phyloP scores from a whole-genome alignment of 1,140 invertebrate genomes.

The Bombus superbus region DNA sequence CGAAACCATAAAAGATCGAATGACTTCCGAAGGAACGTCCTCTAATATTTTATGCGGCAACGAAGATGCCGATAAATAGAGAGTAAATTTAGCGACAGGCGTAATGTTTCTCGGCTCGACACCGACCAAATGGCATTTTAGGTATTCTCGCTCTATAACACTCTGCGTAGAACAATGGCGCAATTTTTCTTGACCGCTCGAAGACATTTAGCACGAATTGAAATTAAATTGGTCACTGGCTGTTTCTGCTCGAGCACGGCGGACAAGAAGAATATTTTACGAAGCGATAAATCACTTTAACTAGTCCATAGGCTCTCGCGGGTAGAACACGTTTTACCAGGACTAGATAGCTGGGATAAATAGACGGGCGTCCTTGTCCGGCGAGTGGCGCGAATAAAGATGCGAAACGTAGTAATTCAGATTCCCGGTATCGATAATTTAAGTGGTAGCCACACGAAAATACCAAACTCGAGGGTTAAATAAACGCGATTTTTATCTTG shows the following conservation, averaged over 20 bases:
- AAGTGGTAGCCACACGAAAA: constrained; percentile 1
- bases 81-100: background rate
- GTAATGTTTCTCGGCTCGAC: background rate
- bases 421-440: constrained; percentile 37
- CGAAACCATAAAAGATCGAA: background rate
- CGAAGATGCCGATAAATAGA: background rate
- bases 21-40: background rate
- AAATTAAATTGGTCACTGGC: constrained; percentile 25
- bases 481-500: constrained; percentile 14
- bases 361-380: constrained; percentile 51
- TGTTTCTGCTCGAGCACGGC: constrained; percentile 9
- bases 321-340: constrained; percentile 58
- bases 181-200: background rate
- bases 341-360: constrained; percentile 56
- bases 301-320: constrained; percentile 41
- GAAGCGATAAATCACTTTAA: constrained; percentile 58
- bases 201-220: background rate
- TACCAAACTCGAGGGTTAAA: background rate
- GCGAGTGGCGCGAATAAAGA: constrained; percentile 47
- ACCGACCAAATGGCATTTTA: background rate
- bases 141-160: background rate
- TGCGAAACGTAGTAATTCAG: constrained; percentile 38
- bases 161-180: background rate
- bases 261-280: constrained; percentile 53
- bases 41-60: background rate